phyloP scores from a whole-genome alignment of 2,888 invertebrate species.

The Microplitis manilae region DNA sequence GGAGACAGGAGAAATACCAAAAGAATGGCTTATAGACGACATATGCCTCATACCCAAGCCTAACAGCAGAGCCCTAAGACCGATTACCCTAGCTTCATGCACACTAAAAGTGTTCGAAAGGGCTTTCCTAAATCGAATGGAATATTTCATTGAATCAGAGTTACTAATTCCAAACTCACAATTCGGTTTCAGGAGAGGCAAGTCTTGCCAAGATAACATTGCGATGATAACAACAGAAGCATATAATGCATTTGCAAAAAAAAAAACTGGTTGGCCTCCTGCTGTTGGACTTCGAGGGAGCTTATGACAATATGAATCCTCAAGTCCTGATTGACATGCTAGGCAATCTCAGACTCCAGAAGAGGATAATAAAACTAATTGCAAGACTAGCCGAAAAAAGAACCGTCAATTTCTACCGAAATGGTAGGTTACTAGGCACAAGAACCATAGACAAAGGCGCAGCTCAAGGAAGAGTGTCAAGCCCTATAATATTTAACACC shows the following conservation, averaged over 20 bases:
- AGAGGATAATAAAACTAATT: not conserved
- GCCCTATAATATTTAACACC: not conserved
- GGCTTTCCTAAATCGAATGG: slow-evolving; percentile 25
- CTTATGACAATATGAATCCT: slow-evolving; percentile 35
- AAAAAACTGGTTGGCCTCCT: slow-evolving; percentile 16
- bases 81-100: too few species aligned
- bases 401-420: slow-evolving; percentile 19
- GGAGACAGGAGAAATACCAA: too few species aligned
- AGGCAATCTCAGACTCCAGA: not conserved
- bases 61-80: too few species aligned
- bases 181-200: slow-evolving; percentile 37
- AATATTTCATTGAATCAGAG: slow-evolving; percentile 32
- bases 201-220: slow-evolving; percentile 35
- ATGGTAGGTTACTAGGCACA: not conserved
- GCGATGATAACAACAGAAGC: slow-evolving; percentile 31
- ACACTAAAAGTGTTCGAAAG: slow-evolving; percentile 30
- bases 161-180: slow-evolving; percentile 9
- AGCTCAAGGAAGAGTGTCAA: slow-evolving; percentile 7
- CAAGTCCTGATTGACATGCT: slow-evolving; percentile 14
- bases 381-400: not conserved
- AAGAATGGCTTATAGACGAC: too few species aligned
- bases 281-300: slow-evolving; percentile 39
- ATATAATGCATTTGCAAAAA: slow-evolving; percentile 27
- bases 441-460: not conserved
- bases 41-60: too few species aligned